Evolutionary conservation across 2,113 vertebrate genomes (phyloP).

Genomic region (Deroptyus accipitrinus): DNA sequence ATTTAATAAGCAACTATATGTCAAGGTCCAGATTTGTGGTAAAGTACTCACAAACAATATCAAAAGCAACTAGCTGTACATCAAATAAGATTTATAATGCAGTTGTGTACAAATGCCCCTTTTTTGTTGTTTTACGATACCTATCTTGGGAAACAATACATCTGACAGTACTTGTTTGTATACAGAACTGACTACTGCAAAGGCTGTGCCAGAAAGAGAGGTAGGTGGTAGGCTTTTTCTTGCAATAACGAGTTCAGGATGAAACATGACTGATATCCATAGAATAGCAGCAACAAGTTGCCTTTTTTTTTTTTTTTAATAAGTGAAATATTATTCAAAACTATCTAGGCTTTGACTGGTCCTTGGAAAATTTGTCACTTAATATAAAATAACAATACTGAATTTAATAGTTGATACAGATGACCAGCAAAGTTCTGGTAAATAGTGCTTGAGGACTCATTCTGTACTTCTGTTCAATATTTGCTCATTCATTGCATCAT

Average conservation of each 20-base stretch:
- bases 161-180: background rate
- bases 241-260: background rate
- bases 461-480: background rate
- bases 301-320: background rate
- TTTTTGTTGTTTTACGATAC: background rate
- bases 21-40: background rate
- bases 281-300: background rate
- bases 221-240: background rate
- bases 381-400: background rate
- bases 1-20: background rate
- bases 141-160: background rate
- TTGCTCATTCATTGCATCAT: background rate
- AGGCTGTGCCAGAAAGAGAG: background rate
- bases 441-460: background rate
- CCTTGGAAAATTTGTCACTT: background rate
- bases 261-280: background rate
- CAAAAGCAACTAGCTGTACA: background rate
- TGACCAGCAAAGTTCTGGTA: background rate
- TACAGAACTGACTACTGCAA: background rate
- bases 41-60: background rate
- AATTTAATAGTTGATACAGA: background rate
- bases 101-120: background rate
- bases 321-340: background rate
- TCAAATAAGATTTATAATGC: background rate
- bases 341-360: background rate